Evolutionary conservation across 2,888 invertebrate genomes (phyloP).

Genomic region (Sminthurinus aureus): DNA sequence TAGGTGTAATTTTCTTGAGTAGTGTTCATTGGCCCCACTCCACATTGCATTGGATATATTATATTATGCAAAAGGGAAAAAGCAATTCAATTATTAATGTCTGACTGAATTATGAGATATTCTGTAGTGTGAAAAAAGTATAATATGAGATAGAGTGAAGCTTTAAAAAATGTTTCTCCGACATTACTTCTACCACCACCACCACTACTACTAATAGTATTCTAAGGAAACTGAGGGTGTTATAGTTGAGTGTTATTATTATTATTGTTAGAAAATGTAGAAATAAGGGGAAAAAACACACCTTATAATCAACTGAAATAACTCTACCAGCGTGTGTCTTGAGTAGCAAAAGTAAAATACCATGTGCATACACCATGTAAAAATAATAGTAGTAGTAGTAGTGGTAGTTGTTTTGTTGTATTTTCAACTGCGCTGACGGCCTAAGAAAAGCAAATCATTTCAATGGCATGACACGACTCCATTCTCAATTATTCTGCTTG

Average conservation of each 20-base stretch:
- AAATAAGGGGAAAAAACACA: constrained; percentile 24
- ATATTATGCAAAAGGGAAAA: not conserved
- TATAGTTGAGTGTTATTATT: not conserved
- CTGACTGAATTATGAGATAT: not conserved
- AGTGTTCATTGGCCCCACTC: not conserved
- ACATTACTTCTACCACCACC: not conserved
- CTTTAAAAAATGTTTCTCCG: not conserved
- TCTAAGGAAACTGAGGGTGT: not conserved
- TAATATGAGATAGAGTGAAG: not conserved
- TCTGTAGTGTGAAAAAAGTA: no score
- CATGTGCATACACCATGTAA: not conserved
- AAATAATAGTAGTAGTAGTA: no score
- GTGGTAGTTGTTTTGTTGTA: not conserved
- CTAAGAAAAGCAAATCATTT: constrained; percentile 33
- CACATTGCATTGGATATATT: no score
- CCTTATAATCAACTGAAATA: constrained; percentile 31
- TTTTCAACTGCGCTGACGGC: constrained; percentile 31
- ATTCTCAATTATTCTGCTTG: constrained; percentile 33
- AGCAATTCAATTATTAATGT: not conserved
- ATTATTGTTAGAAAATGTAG: constrained; percentile 5
- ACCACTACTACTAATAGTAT: not conserved
- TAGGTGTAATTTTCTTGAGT: not conserved
- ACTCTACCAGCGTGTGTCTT: constrained; percentile 32
- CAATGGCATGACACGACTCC: constrained; percentile 33
- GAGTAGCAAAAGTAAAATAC: constrained; percentile 18